phyloP scores from a whole-genome alignment of 2,797 vertebrate species.

The Cossypha heuglini region DNA sequence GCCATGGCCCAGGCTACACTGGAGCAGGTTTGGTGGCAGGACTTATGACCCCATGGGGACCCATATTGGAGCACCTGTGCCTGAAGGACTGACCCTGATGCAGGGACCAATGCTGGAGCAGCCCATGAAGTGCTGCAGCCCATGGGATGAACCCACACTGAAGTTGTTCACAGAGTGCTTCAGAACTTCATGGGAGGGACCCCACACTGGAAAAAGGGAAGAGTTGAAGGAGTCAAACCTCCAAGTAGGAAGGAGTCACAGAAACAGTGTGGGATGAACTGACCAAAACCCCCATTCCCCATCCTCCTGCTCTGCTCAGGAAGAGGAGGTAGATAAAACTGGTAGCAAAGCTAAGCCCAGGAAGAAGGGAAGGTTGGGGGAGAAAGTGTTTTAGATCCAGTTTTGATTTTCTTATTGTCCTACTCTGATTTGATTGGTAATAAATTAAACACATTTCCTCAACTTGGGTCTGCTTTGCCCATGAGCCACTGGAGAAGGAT shows the following conservation, averaged over 20 bases:
- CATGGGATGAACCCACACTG: neutral
- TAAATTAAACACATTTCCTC: neutral
- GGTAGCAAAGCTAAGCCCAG: neutral
- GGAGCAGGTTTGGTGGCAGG: neutral
- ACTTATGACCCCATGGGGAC: neutral
- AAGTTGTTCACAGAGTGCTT: neutral
- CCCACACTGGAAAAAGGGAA: neutral
- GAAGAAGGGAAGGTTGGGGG: neutral
- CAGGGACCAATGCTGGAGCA: neutral
- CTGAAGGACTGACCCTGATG: neutral
- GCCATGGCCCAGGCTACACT: neutral
- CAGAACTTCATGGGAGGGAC: neutral
- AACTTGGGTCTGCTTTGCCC: neutral
- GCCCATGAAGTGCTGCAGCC: neutral
- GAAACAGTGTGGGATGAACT: accelerated
- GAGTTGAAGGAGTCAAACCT: neutral
- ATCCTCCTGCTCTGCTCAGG: accelerated
- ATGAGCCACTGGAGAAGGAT: neutral
- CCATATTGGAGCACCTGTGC: neutral
- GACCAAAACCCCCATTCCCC: neutral
- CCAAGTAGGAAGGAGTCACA: neutral
- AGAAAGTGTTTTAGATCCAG: neutral
- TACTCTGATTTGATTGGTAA: neutral
- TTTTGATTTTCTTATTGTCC: neutral
- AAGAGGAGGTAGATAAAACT: accelerated